Evolutionary conservation across 2,797 vertebrate species (phyloP), one percentile per base, ranked within the genome.

Genomic region (Babyrousa celebensis): DNA sequence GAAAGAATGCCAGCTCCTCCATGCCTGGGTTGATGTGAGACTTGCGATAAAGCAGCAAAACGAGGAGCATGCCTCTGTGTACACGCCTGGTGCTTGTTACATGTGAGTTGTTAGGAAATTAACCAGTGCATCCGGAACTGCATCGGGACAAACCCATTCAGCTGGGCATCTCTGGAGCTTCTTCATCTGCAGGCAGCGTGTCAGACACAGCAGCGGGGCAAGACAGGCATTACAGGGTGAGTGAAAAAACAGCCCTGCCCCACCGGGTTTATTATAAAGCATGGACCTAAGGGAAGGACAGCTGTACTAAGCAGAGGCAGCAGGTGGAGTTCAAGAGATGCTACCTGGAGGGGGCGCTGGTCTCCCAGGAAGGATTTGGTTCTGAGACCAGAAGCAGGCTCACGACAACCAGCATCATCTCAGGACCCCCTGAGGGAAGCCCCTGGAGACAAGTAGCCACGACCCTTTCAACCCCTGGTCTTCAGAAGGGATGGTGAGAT

Each of bases 161-260:
- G 52, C 20, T 18, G n/a, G 18, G 12, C 16, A 1, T 10, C 40
- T 40, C 40, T 14, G 88, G 71, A n/a, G 27, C 15, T 63, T 29
- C 16, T 63, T 11, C 10, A 5, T 16, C 43, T 17, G 29, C 36
- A 78, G 63, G 70, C 17, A 29, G 32, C 2, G 0, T 4, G 17
- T 18, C 5, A 1, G 6, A 3, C 21, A 58, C 29, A 12, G 36
- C 3, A 29, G 21, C 2, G 23, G 63, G 40, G 29, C 1, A 17
- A 32, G 29, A 62, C 4, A 4, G n/a, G 70, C n/a, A 17, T 12
- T 12, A 0, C 12, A 29, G 71, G 1, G 40, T 12, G 25, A 11
- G 36, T 6, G 15, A 60, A 14, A 6, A 40, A 14, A n/a, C 48
- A 25, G 58, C 1, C 27, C 52, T 16, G n/a, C 16, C 36, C 71